Percentiles rank a stretch among this genome's conserved stretches.
These are phyloP conservation scores for Corbicula japonica DNA, from an alignment of 2,888 invertebrate genomes.

Conservation along the genomic window DNA sequence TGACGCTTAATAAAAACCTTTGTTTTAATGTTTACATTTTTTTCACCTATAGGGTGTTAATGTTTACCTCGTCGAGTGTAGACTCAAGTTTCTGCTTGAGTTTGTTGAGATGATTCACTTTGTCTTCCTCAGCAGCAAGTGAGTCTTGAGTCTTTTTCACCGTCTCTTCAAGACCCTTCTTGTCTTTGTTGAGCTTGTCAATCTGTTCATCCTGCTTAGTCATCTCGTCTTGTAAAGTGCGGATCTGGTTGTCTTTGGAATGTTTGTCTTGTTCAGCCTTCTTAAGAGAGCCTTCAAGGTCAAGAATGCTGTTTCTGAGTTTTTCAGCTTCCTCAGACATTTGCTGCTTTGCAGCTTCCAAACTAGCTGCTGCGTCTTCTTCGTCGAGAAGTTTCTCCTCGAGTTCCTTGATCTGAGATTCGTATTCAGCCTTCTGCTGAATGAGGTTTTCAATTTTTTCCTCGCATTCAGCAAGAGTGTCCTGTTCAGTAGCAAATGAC, in stretches of 20 bases:
- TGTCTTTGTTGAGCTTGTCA: conserved; percentile 99
- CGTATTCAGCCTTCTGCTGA: conserved; percentile 98
- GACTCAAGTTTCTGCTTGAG: conserved; percentile 90
- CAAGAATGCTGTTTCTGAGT: conserved; percentile 99
- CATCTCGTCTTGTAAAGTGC: conserved; percentile 94
- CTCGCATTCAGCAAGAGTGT: conserved; percentile 95
- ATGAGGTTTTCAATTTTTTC: conserved; percentile 97
- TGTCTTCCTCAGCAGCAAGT: conserved; percentile 96
- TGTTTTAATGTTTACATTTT: no score
- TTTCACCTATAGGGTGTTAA: no score
- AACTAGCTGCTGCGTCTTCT: conserved; percentile 97
- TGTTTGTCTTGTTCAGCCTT: conserved; percentile 96
- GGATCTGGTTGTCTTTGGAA: conserved; percentile 98
- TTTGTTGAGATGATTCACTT: conserved; percentile 99
- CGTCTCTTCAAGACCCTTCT: conserved; percentile 97
- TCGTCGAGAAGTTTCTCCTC: conserved; percentile 98
- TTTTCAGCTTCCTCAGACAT: conserved; percentile 98
- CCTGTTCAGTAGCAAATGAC: conserved; percentile 96
- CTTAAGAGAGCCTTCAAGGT: conserved; percentile 94
- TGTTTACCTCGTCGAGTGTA: conserved; percentile 23
- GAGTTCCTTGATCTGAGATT: conserved; percentile 97
- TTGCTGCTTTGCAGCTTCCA: conserved; percentile 97
- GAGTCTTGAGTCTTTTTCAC: conserved; percentile 86
- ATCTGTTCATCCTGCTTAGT: conserved; percentile 99
- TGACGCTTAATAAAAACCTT: no score